Conservation (phyloP, 2,888 invertebrate species). For the Sminthurinus aureus region DNA sequence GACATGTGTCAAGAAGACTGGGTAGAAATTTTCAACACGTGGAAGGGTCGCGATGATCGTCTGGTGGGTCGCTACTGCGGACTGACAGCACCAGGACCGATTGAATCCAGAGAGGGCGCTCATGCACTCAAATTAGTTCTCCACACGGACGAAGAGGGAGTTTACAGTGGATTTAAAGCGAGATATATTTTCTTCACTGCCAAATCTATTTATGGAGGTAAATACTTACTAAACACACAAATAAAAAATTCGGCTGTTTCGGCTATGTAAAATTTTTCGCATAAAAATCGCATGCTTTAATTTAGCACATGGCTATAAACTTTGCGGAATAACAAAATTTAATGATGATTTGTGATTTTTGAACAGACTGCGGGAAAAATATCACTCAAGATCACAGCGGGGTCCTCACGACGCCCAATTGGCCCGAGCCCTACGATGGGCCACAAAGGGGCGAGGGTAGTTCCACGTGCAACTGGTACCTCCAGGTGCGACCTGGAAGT, state of each 20-base stretch:
- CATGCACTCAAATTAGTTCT: constrained; percentile 86
- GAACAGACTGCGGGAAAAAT: constrained; percentile 86
- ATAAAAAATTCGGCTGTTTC: too few relatives aligned
- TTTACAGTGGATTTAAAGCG: constrained; percentile 95
- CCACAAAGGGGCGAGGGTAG: constrained; percentile 81
- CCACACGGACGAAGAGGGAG: constrained; percentile 85
- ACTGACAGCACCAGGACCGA: constrained; percentile 76
- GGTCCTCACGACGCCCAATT: constrained; percentile 89
- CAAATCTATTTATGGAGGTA: constrained; percentile 82
- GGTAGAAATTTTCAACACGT: constrained; percentile 92
- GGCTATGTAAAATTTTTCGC: too few relatives aligned
- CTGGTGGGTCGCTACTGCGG: constrained; percentile 77
- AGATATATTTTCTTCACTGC: constrained; percentile 91
- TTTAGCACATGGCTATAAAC: neutral
- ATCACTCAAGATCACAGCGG: constrained; percentile 79
- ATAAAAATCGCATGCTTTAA: neutral
- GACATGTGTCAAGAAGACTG: constrained; percentile 85
- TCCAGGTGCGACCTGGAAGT: constrained; percentile 84
- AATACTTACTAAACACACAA: too few relatives aligned
- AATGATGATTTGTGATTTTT: neutral
- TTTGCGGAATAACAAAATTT: neutral
- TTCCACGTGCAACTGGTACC: constrained; percentile 96
- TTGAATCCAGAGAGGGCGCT: constrained; percentile 89
- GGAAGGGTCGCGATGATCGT: constrained; percentile 80
- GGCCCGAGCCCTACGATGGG: constrained; percentile 87